Base-by-base conservation (phyloP, 1,140 invertebrate genomes). In the Callitettix versicolor region DNA sequence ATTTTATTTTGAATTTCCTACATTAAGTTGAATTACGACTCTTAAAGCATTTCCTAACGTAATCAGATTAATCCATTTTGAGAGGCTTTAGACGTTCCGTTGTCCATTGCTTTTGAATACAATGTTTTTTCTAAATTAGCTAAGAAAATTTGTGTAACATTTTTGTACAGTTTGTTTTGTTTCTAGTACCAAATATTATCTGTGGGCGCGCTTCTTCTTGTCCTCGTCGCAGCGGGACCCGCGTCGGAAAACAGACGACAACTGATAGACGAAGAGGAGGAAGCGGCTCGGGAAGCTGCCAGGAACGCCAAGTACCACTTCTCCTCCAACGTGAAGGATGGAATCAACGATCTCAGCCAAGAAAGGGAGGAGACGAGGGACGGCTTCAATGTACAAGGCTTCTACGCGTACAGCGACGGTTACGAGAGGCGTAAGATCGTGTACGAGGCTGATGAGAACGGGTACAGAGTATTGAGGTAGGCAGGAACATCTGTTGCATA, bases 351-450 rank as follows among this genome's bases (percentile, higher is more conserved):
- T 57, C 64, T 67, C 11, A 60, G 63, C 5, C 73, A 75, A 11
- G 36, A 60, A 1, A 65, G 77, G 15, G 59, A 71, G 12, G 78
- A 79, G 65, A 63, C 64, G 2, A 68, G 78, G 26, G 71, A 79
- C 17, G 71, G 71, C 4, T 66, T 73, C 14, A 71, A 70, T 24
- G 68, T 74, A 0, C 67, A 59, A 15, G 78, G 78, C 5, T 65
- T 65, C 41, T 80, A 80, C 61, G 71, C 71, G 17, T 80, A 79
- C 64, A 71, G 68, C 51, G 78, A 80, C 65, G 78, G 78, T 3
- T 78, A 64, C 58, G 71, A 73, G 55, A 64, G 65, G 53, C 67
- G 76, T 14, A 77, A 67, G 5, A 72, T 78, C 0, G 63, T 73
- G 46, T 79, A 79, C 60, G 71, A 69, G 47, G 77, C 77, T 61